Evolutionary conservation across 2,797 vertebrate species (phyloP), one percentile per base, ranked within the genome.

Genomic region (Betta splendens): DNA sequence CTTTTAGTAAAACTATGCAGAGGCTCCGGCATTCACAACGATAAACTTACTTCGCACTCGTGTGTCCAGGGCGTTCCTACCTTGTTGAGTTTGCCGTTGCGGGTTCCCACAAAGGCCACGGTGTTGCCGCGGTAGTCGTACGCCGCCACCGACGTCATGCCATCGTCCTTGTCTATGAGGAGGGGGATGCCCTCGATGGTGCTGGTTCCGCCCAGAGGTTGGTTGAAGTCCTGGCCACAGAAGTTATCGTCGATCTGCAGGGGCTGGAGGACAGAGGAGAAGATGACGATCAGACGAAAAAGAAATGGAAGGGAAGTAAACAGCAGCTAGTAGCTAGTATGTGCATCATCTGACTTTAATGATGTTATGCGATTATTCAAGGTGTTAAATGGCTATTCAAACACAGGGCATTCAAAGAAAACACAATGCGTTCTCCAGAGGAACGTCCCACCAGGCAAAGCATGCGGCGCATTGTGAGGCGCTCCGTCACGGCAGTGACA

Each of bases 161-260:
- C 96, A 0, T 98, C 96, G 0, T 98, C 96, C 74, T 96, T 97
- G 85, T 99, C 97, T 58, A 96, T 89, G 33, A 96, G 97, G 12
- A 99, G 94, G 0, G 96, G 95, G 0, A 72, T 94, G 16, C 97
- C 97, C 85, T 98, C 97, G 0, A 99, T 98, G 64, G 96, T 96
- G 89, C 94, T 94, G 0, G 96, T 99, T 42, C 97, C 96, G 0
- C 96, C 96, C 61, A 99, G 91, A 0, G 96, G 96, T 88, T 98
- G 96, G 89, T 99, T 99, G 89, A 98, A 99, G 89, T 99, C 97
- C 89, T 99, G 97, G 17, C 97, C 97, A 0, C 97, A 99, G 91
- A 99, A 99, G 87, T 98, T 92, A 52, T 99, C 97, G 0, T 99
- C 96, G 0, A 99, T 99, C 91, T 98, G 96, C 72, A 99, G 82